Percentiles rank a stretch among this genome's conserved stretches.
These are phyloP conservation scores for Megamerina dolium DNA, from an alignment of 2,888 invertebrate species.

Conservation along the genomic window DNA sequence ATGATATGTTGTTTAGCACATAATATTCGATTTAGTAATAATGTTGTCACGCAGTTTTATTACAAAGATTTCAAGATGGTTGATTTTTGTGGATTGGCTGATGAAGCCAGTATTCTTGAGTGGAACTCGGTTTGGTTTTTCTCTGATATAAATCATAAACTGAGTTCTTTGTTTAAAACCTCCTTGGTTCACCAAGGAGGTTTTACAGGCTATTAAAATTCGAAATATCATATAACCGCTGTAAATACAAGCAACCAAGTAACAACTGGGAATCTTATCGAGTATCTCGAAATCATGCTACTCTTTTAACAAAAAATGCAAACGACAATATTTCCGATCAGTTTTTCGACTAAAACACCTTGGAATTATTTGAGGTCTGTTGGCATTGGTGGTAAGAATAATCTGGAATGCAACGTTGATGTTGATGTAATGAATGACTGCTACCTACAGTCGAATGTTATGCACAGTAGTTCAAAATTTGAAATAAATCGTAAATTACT, in stretches of 20 bases:
- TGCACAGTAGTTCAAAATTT: not conserved
- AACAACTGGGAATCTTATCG: not conserved
- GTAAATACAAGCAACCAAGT: not conserved
- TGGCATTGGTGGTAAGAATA: not conserved
- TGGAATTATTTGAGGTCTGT: conserved; percentile 1
- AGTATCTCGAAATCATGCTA: not conserved
- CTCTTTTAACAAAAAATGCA: not conserved
- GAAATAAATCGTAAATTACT: not conserved
- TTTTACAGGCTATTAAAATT: not conserved
- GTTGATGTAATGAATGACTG: not conserved
- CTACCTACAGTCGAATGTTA: not conserved
- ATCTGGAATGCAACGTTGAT: not conserved
- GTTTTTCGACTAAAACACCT: not conserved
- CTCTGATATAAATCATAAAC: conserved; percentile 1
- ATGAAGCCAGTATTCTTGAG: not conserved
- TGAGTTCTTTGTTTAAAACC: not conserved
- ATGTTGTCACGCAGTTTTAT: not conserved
- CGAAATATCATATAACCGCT: not conserved
- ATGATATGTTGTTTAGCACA: conserved; percentile 5
- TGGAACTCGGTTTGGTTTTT: conserved; percentile 1
- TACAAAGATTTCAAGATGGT: not conserved
- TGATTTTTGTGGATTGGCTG: not conserved
- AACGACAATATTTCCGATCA: not conserved
- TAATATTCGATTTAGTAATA: not conserved
- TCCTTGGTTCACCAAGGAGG: not conserved